Evolutionary conservation across 2,113 vertebrate genomes (phyloP), one percentile per base, ranked within the genome.

Genomic region (Menidia beryllina): DNA sequence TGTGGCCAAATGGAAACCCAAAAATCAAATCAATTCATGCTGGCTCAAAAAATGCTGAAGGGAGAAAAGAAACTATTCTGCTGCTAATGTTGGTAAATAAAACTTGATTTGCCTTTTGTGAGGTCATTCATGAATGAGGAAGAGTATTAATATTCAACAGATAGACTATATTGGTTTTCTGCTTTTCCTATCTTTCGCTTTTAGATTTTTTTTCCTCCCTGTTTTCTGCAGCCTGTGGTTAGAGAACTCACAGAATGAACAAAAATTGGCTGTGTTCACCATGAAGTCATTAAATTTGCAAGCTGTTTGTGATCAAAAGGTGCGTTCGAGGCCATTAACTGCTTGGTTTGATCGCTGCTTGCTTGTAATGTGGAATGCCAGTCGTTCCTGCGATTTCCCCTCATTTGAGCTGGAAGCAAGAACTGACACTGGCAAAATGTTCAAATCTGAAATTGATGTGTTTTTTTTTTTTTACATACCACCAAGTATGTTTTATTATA

Each of bases 241-340:
- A 69, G 67, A 82, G 74, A 39, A 54, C 69, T 55, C 69, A 38
- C 57, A 75, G 70, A 82, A 77, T 61, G 69, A 79, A 75, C 61
- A 65, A 67, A 82, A 87, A 83, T 80, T 81, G 88, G 84, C 86
- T 82, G 49, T 21, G 60, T 84, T 90, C 62, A 85, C 82, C 86
- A 83, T 87, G 72, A 84, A 84, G 65, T 86, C 83, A 85, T 86
- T 86, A 77, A 72, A 86, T 89, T 78, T 82, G 63, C 71, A 75
- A 86, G 81, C 81, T 82, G 63, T 82, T 87, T 85, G 85, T 86
- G 87, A 89, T 87, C 83, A 86, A 83, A 89, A 87, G 88, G 81
- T 90, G 79, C 68, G 63, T 89, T 86, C 75, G 80, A 81, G 79
- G 77, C 85, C 69, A 67, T 88, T 77, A 85, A 86, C 64, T 73